Evolutionary conservation across 1,140 invertebrate genomes (phyloP).

Genomic region (Heliconius eleuchia): DNA sequence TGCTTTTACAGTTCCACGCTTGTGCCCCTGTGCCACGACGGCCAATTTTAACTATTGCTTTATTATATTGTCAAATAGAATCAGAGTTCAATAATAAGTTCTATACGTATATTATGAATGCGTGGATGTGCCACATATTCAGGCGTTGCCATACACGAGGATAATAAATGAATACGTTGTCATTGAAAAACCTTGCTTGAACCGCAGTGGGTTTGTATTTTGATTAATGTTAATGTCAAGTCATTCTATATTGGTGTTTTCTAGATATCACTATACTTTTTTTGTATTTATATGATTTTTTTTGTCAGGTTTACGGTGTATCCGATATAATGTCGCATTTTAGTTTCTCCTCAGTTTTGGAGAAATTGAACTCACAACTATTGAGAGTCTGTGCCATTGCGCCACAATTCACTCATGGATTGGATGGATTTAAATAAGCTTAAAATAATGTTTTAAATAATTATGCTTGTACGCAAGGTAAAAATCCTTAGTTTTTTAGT

Average conservation of each 20-base stretch:
- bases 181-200: conserved; percentile 40
- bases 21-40: too few species aligned
- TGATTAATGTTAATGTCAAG: background rate
- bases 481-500: too few species aligned
- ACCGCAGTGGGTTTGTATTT: conserved; percentile 15
- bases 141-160: conserved; percentile 7
- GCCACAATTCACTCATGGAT: too few species aligned
- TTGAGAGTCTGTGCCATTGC: too few species aligned
- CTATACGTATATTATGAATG: background rate
- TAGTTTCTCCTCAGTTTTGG: too few species aligned
- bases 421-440: too few species aligned
- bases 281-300: background rate
- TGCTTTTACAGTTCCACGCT: too few species aligned
- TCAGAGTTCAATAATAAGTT: background rate
- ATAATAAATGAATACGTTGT: conserved; percentile 33
- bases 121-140: background rate
- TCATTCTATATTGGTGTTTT: background rate
- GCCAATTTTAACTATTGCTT: background rate
- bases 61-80: background rate
- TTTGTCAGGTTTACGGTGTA: too few species aligned
- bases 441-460: too few species aligned
- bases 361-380: too few species aligned
- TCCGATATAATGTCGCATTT: too few species aligned
- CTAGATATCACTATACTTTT: background rate
- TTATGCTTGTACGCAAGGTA: too few species aligned